These are phyloP conservation scores for Tenthredo scrophulariae DNA, from an alignment of 2,888 invertebrate species.

Conservation along the genomic window DNA sequence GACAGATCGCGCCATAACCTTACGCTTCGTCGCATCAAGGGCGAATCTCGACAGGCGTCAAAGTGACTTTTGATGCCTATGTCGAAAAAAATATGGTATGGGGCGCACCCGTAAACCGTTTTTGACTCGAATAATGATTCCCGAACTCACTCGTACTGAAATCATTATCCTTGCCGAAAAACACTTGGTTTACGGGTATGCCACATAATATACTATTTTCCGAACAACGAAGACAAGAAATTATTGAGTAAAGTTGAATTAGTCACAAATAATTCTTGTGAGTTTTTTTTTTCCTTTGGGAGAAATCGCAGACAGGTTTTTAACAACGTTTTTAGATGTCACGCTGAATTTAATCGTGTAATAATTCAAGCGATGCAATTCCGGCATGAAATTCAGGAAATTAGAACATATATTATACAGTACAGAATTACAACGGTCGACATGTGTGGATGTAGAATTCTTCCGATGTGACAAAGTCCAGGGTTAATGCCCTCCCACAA, in stretches of 20 bases:
- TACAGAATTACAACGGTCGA: not conserved
- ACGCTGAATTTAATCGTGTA: not conserved
- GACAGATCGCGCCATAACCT: no score
- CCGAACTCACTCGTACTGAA: no score
- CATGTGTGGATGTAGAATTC: not conserved
- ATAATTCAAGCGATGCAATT: constrained; percentile 14
- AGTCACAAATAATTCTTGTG: not conserved
- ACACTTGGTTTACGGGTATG: no score
- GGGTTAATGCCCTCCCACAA: constrained; percentile 16
- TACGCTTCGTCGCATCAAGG: no score
- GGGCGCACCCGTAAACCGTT: no score
- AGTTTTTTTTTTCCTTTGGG: not conserved
- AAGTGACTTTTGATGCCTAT: no score
- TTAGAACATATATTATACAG: not conserved
- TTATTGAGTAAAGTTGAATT: not conserved
- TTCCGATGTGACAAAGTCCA: constrained; percentile 6
- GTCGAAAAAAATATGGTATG: no score
- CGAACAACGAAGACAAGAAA: not conserved
- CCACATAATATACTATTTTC: no score
- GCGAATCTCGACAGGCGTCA: no score
- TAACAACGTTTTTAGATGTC: not conserved
- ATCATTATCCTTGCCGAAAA: no score
- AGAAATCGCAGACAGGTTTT: not conserved
- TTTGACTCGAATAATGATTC: no score
- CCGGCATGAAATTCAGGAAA: constrained; percentile 19